phyloP scores from a whole-genome alignment of 2,113 vertebrate species.

The Grallaria varia region DNA sequence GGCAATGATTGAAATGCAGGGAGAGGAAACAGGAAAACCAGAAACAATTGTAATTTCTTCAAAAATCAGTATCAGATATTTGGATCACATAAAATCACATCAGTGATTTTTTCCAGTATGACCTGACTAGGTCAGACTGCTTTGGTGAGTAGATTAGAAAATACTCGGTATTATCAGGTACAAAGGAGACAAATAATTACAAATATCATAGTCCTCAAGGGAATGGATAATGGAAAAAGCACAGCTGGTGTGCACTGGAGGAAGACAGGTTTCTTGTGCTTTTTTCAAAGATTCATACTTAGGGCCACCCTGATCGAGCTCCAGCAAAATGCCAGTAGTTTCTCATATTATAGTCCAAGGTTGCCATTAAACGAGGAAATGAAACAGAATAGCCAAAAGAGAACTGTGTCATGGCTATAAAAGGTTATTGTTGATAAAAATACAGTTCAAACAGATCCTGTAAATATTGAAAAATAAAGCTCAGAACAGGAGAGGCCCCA shows the following conservation, averaged over 20 bases:
- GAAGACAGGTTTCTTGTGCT: background rate
- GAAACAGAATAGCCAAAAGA: background rate
- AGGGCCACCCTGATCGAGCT: background rate
- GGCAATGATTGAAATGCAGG: background rate
- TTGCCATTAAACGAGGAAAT: background rate
- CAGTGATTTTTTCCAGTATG: background rate
- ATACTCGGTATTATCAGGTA: background rate
- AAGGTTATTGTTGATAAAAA: background rate
- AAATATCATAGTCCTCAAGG: background rate
- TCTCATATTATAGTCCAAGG: background rate
- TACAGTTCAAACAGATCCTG: background rate
- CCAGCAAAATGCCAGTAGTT: background rate
- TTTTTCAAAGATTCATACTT: background rate
- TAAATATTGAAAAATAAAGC: background rate
- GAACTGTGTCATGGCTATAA: background rate
- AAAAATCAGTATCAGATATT: background rate
- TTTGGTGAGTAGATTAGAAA: background rate
- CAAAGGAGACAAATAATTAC: background rate
- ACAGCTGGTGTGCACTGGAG: background rate
- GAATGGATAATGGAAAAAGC: background rate
- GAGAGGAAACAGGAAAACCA: background rate
- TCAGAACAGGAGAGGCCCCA: background rate
- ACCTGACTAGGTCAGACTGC: background rate
- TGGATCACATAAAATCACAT: background rate
- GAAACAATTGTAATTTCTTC: background rate